Evolutionary conservation across 2,113 vertebrate genomes (phyloP).

Genomic region (Castor canadensis): DNA sequence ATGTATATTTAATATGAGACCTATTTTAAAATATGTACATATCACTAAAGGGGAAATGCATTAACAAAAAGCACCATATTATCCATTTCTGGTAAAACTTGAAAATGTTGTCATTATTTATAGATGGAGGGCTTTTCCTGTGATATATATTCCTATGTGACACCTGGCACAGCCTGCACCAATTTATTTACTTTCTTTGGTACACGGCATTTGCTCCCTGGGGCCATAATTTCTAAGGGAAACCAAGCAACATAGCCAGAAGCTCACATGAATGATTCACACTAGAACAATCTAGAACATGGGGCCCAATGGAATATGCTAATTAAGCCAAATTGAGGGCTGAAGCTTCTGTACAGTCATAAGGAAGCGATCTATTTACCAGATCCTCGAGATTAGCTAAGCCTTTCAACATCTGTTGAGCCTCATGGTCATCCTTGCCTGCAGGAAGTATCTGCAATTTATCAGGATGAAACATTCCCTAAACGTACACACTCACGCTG

Average conservation of each 20-base stretch:
- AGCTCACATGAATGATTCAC: constrained; percentile 54
- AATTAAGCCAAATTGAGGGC: not conserved
- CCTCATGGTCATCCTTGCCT: not conserved
- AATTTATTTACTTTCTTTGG: constrained; percentile 49
- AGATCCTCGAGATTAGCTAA: not conserved
- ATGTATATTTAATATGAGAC: constrained; percentile 58
- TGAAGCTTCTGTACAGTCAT: not conserved
- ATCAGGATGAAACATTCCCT: not conserved
- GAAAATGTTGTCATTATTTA: constrained; percentile 63
- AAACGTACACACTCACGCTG: not conserved
- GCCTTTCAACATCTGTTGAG: not conserved
- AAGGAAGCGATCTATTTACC: not conserved
- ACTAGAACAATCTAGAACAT: constrained; percentile 46
- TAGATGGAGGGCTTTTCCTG: constrained; percentile 55
- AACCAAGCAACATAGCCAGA: constrained; percentile 24
- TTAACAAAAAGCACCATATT: constrained; percentile 30
- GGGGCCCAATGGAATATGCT: not conserved
- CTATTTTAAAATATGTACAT: constrained; percentile 44
- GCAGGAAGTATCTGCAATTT: not conserved
- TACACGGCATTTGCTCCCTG: not conserved
- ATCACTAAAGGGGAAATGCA: constrained; percentile 4
- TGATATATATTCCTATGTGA: constrained; percentile 29
- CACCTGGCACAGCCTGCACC: constrained; percentile 40
- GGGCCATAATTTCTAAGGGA: constrained; percentile 41
- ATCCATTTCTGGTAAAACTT: constrained; percentile 54